phyloP scores from a whole-genome alignment of 2,797 vertebrate species.

The Coranthus polyacanthus region DNA sequence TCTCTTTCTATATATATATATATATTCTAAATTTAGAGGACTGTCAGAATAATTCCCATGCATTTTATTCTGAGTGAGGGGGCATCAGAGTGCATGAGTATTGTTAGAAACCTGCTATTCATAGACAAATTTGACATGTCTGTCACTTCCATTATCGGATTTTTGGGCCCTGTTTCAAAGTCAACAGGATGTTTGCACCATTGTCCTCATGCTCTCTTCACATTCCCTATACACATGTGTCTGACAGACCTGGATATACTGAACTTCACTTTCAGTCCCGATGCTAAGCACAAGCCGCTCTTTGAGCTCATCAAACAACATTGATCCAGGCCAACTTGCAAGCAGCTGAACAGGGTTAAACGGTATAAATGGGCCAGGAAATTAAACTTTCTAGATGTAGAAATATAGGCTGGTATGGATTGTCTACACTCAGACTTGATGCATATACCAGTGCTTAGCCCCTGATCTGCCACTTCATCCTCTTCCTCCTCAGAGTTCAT shows the following conservation, averaged over 20 bases:
- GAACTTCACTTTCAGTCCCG: conserved; percentile 19
- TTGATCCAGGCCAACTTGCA: conserved; percentile 27
- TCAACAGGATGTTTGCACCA: conserved; percentile 37
- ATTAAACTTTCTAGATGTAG: conserved; percentile 4
- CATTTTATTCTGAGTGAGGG: conserved; percentile 8
- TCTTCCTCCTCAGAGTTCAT: conserved; percentile 12
- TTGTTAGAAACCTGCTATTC: conserved; percentile 5
- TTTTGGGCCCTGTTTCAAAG: conserved; percentile 23
- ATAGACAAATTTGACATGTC: conserved; percentile 32
- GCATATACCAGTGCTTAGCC: not conserved
- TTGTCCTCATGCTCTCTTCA: conserved; percentile 47
- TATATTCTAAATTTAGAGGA: conserved; percentile 32
- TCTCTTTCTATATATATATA: too few species aligned
- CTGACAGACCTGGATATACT: conserved; percentile 47
- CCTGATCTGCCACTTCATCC: conserved; percentile 12
- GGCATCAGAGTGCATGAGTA: not conserved
- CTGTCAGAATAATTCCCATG: conserved; percentile 19
- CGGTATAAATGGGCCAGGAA: conserved; percentile 11
- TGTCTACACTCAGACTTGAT: not conserved
- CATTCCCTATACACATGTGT: conserved; percentile 45
- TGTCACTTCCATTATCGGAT: conserved; percentile 20
- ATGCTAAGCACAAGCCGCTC: conserved; percentile 34
- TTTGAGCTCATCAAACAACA: conserved; percentile 28
- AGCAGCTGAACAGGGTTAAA: conserved; percentile 7
- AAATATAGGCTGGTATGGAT: not conserved